Evolutionary conservation across 2,797 vertebrate genomes (phyloP).

Genomic region (Amphiprion clarkii): DNA sequence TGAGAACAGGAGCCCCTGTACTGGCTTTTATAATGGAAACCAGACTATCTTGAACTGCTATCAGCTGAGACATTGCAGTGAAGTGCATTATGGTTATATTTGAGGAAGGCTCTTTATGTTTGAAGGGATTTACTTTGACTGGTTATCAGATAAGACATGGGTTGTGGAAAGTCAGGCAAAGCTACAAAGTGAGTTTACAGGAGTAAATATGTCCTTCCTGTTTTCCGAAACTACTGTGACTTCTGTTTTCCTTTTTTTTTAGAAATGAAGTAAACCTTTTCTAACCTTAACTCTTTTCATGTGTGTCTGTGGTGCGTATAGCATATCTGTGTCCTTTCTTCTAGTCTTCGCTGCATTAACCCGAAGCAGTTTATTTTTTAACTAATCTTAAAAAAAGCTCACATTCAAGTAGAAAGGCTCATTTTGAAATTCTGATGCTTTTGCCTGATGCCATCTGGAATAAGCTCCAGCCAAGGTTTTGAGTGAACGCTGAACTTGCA

Average conservation of each 20-base stretch:
- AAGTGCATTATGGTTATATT: constrained; percentile 47
- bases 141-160: constrained; percentile 66
- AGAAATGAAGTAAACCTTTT: constrained; percentile 3
- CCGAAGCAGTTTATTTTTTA: neutral
- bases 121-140: constrained; percentile 61
- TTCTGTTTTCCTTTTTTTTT: constrained; percentile 43
- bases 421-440: neutral
- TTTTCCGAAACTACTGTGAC: constrained; percentile 37
- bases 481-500: too few species aligned
- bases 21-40: constrained; percentile 47
- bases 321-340: neutral
- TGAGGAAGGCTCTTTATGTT: constrained; percentile 44
- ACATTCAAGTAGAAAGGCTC: neutral
- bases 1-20: constrained; percentile 12
- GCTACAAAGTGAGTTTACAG: constrained; percentile 48
- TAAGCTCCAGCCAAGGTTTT: too few species aligned
- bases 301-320: constrained; percentile 10
- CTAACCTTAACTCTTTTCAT: constrained; percentile 22
- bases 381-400: neutral
- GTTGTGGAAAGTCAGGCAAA: constrained; percentile 29
- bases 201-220: constrained; percentile 39
- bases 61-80: constrained; percentile 21
- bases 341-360: neutral
- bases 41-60: constrained; percentile 48
- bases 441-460: too few species aligned